Conservation (phyloP, 1,140 invertebrate genomes). For the Dysdera silvatica region DNA sequence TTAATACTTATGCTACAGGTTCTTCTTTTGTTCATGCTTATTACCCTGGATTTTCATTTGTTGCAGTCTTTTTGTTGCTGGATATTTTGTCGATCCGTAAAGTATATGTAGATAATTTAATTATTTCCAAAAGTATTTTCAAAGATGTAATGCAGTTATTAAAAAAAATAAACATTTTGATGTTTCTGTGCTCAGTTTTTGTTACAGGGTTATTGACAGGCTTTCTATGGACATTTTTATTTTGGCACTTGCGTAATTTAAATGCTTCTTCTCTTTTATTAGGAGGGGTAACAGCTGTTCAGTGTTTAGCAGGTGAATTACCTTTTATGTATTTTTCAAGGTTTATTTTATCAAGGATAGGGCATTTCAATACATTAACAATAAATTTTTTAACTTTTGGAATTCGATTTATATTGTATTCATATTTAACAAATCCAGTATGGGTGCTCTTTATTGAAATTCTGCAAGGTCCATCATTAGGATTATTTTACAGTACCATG, state of each 20-base stretch:
- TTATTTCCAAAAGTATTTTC: slow-evolving; percentile 25
- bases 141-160: slow-evolving; percentile 54
- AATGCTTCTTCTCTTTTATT: slow-evolving; percentile 57
- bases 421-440: slow-evolving; percentile 64
- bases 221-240: slow-evolving; percentile 79
- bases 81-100: slow-evolving; percentile 48
- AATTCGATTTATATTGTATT: slow-evolving; percentile 71
- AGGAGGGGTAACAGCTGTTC: slow-evolving; percentile 65
- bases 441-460: slow-evolving; percentile 69
- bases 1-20: slow-evolving; percentile 12
- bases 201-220: slow-evolving; percentile 73
- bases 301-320: slow-evolving; percentile 77
- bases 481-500: slow-evolving; percentile 78
- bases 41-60: slow-evolving; percentile 55
- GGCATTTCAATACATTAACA: slow-evolving; percentile 72
- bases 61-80: slow-evolving; percentile 48
- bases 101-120: slow-evolving; percentile 15
- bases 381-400: slow-evolving; percentile 50
- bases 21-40: slow-evolving; percentile 60
- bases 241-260: slow-evolving; percentile 39
- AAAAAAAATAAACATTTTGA: slow-evolving; percentile 53
- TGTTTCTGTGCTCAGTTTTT: slow-evolving; percentile 69
- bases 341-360: slow-evolving; percentile 67
- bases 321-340: slow-evolving; percentile 82
- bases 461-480: slow-evolving; percentile 77